Conservation (phyloP, 2,888 invertebrate species). For the Gnatocerus cornutus region DNA sequence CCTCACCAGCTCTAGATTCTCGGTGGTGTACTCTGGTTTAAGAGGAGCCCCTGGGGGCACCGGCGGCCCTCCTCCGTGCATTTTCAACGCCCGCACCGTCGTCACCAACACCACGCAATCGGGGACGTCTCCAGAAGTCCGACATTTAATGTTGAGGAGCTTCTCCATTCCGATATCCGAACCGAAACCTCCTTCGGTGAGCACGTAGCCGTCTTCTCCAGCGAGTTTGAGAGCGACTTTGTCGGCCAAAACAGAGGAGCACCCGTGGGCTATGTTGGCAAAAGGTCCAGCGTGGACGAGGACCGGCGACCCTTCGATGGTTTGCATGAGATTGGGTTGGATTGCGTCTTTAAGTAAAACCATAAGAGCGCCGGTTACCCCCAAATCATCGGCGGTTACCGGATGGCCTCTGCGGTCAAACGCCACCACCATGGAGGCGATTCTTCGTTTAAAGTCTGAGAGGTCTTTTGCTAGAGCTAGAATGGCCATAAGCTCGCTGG, state of each 20-base stretch:
- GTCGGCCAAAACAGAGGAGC: constrained; percentile 97
- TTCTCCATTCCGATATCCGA: constrained; percentile 99
- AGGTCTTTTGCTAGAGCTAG: constrained; percentile 89
- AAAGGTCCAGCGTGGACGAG: constrained; percentile 98
- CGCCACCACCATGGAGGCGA: constrained; percentile 94
- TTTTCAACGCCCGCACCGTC: constrained; percentile 96
- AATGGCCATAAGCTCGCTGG: constrained; percentile 99
- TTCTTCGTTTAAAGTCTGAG: constrained; percentile 89
- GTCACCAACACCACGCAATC: constrained; percentile 94
- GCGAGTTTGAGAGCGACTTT: constrained; percentile 94
- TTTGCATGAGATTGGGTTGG: constrained; percentile 97
- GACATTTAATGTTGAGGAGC: constrained; percentile 97
- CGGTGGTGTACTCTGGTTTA: constrained; percentile 87
- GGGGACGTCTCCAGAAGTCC: constrained; percentile 88
- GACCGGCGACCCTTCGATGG: constrained; percentile 95
- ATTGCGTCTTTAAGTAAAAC: constrained; percentile 96
- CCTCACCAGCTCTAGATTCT: constrained; percentile 88
- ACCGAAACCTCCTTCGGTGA: constrained; percentile 99
- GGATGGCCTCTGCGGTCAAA: constrained; percentile 77
- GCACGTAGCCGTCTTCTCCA: constrained; percentile 91
- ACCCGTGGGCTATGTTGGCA: constrained; percentile 99
- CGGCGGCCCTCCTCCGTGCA: constrained; percentile 98
- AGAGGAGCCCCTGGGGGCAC: constrained; percentile 89
- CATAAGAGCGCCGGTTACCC: constrained; percentile 93
- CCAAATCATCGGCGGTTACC: constrained; percentile 73